Evolutionary conservation across 37 sponge, comb jelly and placozoan species (phyloP).

Genomic region (Mnemiopsis leidyi): DNA sequence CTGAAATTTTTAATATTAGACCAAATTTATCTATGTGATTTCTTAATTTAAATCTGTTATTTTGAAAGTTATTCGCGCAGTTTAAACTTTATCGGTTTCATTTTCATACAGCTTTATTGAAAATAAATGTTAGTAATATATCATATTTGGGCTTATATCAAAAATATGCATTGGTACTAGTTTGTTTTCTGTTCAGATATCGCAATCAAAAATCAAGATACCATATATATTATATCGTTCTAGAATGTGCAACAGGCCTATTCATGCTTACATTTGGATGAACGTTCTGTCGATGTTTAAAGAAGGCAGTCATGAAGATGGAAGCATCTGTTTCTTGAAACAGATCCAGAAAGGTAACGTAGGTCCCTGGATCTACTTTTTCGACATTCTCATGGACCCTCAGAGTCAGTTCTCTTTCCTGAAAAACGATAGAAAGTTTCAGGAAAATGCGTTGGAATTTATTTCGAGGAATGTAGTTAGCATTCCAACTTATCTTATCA

Average conservation of each 20-base stretch:
- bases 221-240: not conserved
- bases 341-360: not conserved
- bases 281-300: not conserved
- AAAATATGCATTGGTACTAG: no score
- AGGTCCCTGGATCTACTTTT: not conserved
- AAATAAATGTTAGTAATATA: no score
- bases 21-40: no score
- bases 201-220: no score
- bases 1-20: no score
- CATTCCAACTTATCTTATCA: not conserved
- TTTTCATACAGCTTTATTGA: no score
- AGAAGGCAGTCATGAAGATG: not conserved
- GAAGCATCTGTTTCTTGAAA: not conserved
- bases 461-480: not conserved
- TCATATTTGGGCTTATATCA: no score
- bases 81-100: no score
- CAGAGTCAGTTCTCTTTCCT: not conserved
- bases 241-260: not conserved
- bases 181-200: no score
- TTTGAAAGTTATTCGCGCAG: no score
- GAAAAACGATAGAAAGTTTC: not conserved
- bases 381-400: not conserved
- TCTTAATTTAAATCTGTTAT: no score
- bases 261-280: not conserved
- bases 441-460: not conserved